phyloP scores from a whole-genome alignment of 35 echinoderm and acorn worm genomes.

The Diadema setosum region DNA sequence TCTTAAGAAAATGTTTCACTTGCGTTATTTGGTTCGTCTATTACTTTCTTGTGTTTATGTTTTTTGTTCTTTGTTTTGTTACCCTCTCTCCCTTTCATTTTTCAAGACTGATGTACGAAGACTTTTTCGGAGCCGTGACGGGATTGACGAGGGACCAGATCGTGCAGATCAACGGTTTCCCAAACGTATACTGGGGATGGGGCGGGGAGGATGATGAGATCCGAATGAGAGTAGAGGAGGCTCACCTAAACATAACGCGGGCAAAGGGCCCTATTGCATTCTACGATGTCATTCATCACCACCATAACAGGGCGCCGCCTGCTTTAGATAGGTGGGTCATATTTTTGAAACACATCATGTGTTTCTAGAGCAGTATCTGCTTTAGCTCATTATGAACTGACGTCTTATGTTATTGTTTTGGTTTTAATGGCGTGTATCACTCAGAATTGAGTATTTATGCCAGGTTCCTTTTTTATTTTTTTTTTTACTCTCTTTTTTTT shows the following conservation, averaged over 20 bases:
- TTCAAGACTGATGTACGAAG: constrained; percentile 58
- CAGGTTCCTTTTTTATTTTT: too few relatives aligned
- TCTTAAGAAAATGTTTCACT: too few relatives aligned
- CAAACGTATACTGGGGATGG: constrained; percentile 97
- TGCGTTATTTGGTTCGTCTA: too few relatives aligned
- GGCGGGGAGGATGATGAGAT: constrained; percentile 96
- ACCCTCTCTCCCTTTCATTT: neutral
- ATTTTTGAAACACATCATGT: too few relatives aligned
- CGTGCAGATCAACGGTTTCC: constrained; percentile 72
- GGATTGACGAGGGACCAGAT: constrained; percentile 74
- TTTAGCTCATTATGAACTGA: too few relatives aligned
- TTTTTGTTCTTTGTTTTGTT: too few relatives aligned
- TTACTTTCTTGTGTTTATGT: too few relatives aligned
- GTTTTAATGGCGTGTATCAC: too few relatives aligned
- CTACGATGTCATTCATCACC: constrained; percentile 83
- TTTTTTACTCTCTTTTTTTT: too few relatives aligned
- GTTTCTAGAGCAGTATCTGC: too few relatives aligned
- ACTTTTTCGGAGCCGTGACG: constrained; percentile 85
- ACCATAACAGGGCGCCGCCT: constrained; percentile 69
- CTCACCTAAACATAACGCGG: constrained; percentile 35
- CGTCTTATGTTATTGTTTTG: too few relatives aligned
- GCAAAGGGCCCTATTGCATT: constrained; percentile 39
- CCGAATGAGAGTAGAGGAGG: constrained; percentile 58
- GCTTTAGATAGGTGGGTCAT: constrained; percentile 70
- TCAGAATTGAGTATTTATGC: too few relatives aligned